Conservation (phyloP, 2,888 invertebrate genomes). For the Xestia xanthographa region DNA sequence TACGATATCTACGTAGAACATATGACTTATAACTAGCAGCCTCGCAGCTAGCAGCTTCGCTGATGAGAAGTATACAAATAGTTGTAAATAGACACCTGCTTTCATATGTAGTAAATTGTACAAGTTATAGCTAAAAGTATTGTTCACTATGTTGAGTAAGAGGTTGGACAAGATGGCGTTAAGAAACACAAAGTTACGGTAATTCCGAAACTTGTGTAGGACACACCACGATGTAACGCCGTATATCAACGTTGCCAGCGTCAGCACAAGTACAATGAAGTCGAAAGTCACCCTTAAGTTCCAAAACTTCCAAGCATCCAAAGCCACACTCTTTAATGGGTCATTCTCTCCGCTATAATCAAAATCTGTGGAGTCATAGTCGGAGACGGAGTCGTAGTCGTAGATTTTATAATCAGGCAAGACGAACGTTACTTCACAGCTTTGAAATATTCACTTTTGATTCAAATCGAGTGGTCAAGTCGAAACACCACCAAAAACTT, state of each 20-base stretch:
- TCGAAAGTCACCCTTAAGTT: background rate
- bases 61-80: background rate
- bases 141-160: background rate
- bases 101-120: no score
- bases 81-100: no score
- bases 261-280: background rate
- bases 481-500: background rate
- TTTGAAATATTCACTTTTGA: background rate
- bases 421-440: background rate
- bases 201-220: background rate
- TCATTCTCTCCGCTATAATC: no score
- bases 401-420: background rate
- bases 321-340: no score
- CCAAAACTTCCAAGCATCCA: no score
- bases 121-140: no score
- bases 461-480: background rate
- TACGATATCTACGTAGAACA: constrained; percentile 8
- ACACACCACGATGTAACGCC: constrained; percentile 4
- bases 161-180: background rate
- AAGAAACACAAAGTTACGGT: constrained; percentile 6
- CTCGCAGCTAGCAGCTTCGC: no score
- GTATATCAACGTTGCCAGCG: background rate
- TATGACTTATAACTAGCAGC: constrained; percentile 2
- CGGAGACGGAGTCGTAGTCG: no score
- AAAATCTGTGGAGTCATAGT: no score